Percentiles rank a stretch among this genome's conserved stretches.
These are phyloP conservation scores for Lypha dubia DNA, from an alignment of 2,888 invertebrate species.

Conservation along the genomic window DNA sequence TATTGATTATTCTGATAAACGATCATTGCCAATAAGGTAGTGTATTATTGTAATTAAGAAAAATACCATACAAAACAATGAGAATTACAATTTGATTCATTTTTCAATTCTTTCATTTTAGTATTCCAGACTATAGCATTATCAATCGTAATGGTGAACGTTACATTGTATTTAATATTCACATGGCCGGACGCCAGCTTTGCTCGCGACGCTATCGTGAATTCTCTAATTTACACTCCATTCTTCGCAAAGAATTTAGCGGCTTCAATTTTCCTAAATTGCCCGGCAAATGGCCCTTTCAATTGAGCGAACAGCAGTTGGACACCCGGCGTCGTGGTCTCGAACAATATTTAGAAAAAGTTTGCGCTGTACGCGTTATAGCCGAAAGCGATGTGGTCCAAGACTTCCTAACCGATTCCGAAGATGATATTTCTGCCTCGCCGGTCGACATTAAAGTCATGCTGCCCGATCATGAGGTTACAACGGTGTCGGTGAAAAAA, in stretches of 20 bases:
- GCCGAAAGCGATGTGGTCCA: slow-evolving; percentile 99
- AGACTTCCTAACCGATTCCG: slow-evolving; percentile 97
- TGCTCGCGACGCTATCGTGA: slow-evolving; percentile 98
- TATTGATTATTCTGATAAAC: slow-evolving; percentile 97
- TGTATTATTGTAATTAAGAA: not conserved
- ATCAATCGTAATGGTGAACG: slow-evolving; percentile 94
- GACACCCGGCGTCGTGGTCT: slow-evolving; percentile 97
- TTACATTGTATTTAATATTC: slow-evolving; percentile 98
- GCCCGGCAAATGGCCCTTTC: slow-evolving; percentile 99
- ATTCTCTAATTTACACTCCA: slow-evolving; percentile 94
- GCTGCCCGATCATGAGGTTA: slow-evolving; percentile 95
- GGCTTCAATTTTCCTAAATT: slow-evolving; percentile 98
- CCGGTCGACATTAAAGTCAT: slow-evolving; percentile 91
- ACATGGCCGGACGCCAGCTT: slow-evolving; percentile 99
- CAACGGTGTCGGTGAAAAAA: slow-evolving; percentile 93
- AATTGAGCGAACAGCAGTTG: slow-evolving; percentile 97
- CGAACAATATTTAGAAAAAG: slow-evolving; percentile 98
- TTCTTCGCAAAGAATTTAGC: slow-evolving; percentile 95
- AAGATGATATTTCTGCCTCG: slow-evolving; percentile 91
- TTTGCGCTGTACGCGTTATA: slow-evolving; percentile 98
- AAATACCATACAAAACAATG: not conserved
- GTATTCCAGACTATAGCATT: slow-evolving; percentile 97
- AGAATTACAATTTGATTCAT: not conserved
- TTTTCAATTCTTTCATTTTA: slow-evolving; percentile 78
- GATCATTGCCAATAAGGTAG: slow-evolving; percentile 89